Evolutionary conservation across 2,888 invertebrate species (phyloP).

Genomic region (Zonitis immaculata): DNA sequence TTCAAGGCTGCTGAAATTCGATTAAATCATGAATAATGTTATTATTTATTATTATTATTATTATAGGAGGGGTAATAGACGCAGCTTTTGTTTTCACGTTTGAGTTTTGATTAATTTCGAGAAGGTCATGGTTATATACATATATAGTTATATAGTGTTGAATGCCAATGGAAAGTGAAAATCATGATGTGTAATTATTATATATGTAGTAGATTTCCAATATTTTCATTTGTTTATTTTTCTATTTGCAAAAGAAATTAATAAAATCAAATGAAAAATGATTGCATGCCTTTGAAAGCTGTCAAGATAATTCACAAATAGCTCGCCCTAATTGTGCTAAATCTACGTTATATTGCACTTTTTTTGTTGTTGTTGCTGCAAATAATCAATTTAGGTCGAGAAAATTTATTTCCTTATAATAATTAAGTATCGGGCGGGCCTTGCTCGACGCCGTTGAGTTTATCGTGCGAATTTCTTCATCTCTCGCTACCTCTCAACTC

Average conservation of each 20-base stretch:
- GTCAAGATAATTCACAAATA: background rate
- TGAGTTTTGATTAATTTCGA: conserved; percentile 17
- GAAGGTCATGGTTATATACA: conserved; percentile 25
- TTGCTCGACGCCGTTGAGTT: no score
- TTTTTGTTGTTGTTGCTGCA: background rate
- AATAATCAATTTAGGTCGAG: no score
- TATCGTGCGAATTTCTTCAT: no score
- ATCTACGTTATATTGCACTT: background rate
- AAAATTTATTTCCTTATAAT: no score
- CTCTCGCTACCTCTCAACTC: no score
- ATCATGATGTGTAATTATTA: conserved; percentile 3
- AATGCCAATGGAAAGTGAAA: conserved; percentile 13
- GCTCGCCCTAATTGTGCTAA: background rate
- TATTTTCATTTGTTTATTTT: no score
- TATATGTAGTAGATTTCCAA: background rate
- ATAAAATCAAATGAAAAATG: no score
- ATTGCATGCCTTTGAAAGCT: background rate
- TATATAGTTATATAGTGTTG: no score
- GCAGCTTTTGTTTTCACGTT: conserved; percentile 24
- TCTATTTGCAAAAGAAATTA: no score
- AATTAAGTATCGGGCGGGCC: no score
- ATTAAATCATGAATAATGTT: conserved; percentile 17
- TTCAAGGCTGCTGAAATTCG: no score
- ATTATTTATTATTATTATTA: no score
- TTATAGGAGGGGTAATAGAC: background rate